These are phyloP conservation scores for Perodicticus potto DNA, from an alignment of 2,797 vertebrate genomes.

Conservation along the genomic window DNA sequence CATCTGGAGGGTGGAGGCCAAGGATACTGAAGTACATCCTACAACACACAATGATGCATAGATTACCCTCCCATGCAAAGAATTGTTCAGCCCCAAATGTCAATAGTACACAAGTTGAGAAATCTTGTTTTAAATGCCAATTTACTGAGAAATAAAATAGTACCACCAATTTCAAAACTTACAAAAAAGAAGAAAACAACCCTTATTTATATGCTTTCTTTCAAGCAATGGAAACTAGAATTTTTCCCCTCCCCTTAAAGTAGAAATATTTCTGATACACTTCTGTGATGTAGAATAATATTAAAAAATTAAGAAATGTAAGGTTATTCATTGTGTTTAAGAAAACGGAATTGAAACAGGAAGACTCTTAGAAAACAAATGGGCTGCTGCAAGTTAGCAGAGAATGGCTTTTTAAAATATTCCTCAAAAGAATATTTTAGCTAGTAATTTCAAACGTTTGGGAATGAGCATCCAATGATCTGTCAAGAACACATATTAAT, in stretches of 20 bases:
- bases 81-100: neutral
- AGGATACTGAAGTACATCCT: neutral
- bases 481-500: constrained; percentile 62
- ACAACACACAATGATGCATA: no score
- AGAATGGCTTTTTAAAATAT: constrained; percentile 8
- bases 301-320: neutral
- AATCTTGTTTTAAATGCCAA: neutral
- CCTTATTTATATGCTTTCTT: constrained; percentile 50
- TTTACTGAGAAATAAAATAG: constrained; percentile 10
- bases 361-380: constrained; percentile 67
- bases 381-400: neutral
- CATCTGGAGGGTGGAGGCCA: neutral
- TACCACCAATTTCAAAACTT: neutral
- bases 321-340: constrained; percentile 55
- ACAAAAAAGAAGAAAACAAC: neutral
- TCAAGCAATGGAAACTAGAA: constrained; percentile 75
- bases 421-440: constrained; percentile 68
- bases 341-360: constrained; percentile 75
- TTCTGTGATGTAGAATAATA: constrained; percentile 40
- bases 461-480: constrained; percentile 66
- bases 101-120: neutral
- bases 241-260: constrained; percentile 66
- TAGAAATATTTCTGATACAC: constrained; percentile 49
- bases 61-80: neutral
- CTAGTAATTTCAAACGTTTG: constrained; percentile 62